Conservation (phyloP, 2,888 invertebrate species). For the Serripes groenlandicus region DNA sequence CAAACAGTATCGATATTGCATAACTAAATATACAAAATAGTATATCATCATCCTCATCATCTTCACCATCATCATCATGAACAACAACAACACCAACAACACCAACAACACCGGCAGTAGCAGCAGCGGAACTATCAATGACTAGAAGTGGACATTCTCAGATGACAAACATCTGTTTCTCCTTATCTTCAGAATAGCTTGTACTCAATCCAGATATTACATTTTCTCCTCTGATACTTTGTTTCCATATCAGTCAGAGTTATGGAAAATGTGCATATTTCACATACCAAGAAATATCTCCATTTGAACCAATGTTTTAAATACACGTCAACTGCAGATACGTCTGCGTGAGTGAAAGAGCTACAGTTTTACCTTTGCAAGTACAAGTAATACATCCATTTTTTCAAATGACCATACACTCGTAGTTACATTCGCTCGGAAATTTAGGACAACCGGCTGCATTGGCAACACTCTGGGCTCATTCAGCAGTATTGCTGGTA, state of each 20-base stretch:
- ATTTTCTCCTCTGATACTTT: not conserved
- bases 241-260: not conserved
- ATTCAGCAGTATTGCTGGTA: not conserved
- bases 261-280: not conserved
- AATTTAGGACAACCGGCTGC: conserved; percentile 41
- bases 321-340: not conserved
- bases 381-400: conserved; percentile 46
- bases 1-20: too few species aligned
- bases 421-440: conserved; percentile 42
- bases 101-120: not conserved
- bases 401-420: conserved; percentile 30
- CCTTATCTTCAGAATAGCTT: too few species aligned
- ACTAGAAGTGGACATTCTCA: not conserved
- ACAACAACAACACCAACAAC: not conserved
- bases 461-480: conserved; percentile 16
- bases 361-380: conserved; percentile 13
- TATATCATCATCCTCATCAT: not conserved
- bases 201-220: not conserved
- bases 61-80: not conserved
- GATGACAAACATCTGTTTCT: too few species aligned
- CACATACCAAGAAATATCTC: not conserved
- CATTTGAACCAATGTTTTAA: too few species aligned
- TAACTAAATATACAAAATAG: not conserved
- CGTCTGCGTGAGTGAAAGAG: not conserved
- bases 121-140: not conserved